Percentiles rank a stretch among this genome's conserved stretches.
phyloP scores from a whole-genome alignment of 2,113 vertebrate species.

The Sturnus vulgaris region DNA sequence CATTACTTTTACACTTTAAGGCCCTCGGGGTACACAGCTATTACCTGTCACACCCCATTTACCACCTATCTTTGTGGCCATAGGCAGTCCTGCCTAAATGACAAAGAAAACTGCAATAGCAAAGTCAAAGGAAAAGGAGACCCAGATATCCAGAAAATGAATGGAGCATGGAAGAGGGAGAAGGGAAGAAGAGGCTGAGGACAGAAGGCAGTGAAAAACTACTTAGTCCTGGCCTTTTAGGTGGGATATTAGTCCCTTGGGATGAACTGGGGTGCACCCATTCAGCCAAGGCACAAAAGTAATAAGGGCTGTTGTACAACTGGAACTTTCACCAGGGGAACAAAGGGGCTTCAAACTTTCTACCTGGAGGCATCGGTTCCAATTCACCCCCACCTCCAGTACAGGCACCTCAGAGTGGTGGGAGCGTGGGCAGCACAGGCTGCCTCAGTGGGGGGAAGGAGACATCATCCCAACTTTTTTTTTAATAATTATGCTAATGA shows the following conservation, averaged over 20 bases:
- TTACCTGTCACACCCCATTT: not conserved
- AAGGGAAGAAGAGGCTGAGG: not conserved
- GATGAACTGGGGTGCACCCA: accelerated
- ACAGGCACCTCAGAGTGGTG: not conserved
- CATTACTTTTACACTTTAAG: not conserved
- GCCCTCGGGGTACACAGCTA: not conserved
- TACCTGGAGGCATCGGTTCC: accelerated
- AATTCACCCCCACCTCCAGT: not conserved
- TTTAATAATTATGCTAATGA: not conserved
- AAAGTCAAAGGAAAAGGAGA: not conserved
- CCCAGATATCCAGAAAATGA: not conserved
- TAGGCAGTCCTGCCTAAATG: not conserved
- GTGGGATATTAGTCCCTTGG: not conserved
- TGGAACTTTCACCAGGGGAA: not conserved
- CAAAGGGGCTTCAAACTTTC: not conserved
- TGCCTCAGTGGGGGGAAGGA: not conserved
- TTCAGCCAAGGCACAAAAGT: not conserved
- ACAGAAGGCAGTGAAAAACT: not conserved
- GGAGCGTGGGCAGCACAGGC: accelerated
- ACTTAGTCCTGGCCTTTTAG: not conserved
- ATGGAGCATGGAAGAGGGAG: not conserved
- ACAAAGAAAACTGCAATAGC: not conserved
- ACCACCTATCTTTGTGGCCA: not conserved
- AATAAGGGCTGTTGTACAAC: not conserved
- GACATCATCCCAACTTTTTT: not conserved